Evolutionary conservation across 2,797 vertebrate genomes (phyloP), one percentile per base, ranked within the genome.

Genomic region (Tokudaia tokunoshimensis): DNA sequence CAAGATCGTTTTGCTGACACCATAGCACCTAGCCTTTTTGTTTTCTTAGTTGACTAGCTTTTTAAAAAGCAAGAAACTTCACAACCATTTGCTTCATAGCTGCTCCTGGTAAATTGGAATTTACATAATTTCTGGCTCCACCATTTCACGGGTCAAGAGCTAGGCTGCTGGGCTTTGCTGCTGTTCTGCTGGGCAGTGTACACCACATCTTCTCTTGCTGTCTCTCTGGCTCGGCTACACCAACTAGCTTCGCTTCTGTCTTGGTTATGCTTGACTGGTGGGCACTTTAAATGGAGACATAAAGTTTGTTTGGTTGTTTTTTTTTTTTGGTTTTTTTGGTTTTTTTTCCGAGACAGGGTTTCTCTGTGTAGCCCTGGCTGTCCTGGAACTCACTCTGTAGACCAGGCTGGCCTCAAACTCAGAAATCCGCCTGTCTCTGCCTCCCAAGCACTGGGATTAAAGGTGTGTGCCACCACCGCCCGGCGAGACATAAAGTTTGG

Each of bases 1-100:
- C 22, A 91, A 31, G 11, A 22, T 31, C 44, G 37, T 81, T 63
- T 50, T 81, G n/a, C 50, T 41, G 61, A 15, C 31, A 24, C n/a
- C 10, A 22, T 6, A 0, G 22, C 3, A 20, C 14, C 11, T 34
- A 52, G 13, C 4, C 41, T 37, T 20, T 63, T 31, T 65, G 29
- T 65, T 87, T 44, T 79, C 86, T 78, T 93, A 93, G 7, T 83
- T 87, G 57, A 52, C 31, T 89, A 85, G 3, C 63, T 92, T 89
- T 29, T 15, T 15, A 55, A 82, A 24, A 81, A 95, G 95, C 22
- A 59, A 84, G 86, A 61, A 61, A 67, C 37, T 52, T 96, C 50
- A 91, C 59, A 61, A 52, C 92, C 61, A 74, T 13, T 13, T 84
- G 24, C 24, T 89, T 94, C 76, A n/a, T 59, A 83, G 91, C 37